These are phyloP conservation scores for Tokudaia muenninki DNA, from an alignment of 2,797 vertebrate species.

Conservation along the genomic window DNA sequence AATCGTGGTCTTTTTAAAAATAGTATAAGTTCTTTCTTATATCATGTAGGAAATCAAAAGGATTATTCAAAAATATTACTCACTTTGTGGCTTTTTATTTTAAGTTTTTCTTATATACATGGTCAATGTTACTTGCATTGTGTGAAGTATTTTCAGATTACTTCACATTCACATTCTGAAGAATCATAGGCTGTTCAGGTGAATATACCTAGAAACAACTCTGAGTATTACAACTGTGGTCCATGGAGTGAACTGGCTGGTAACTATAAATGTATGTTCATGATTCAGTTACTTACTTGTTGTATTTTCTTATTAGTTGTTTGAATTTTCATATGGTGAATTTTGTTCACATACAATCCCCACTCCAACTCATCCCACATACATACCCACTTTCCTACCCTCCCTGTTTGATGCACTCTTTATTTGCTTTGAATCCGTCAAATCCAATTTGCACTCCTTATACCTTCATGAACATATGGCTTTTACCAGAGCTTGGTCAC, in stretches of 20 bases:
- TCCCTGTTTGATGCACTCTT: not conserved
- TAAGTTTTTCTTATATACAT: not conserved
- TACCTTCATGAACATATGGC: not conserved
- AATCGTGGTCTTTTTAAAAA: not conserved
- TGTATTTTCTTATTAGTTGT: not conserved
- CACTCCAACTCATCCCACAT: not conserved
- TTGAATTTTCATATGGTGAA: not conserved
- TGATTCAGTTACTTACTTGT: not conserved
- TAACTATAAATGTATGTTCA: not conserved
- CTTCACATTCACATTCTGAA: not conserved
- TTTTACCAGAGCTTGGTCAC: not conserved
- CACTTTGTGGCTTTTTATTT: not conserved
- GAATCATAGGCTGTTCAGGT: not conserved
- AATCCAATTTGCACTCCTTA: not conserved
- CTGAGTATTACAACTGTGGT: not conserved
- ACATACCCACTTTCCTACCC: not conserved
- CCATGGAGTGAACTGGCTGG: not conserved
- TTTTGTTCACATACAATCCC: not conserved
- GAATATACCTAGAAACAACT: not conserved
- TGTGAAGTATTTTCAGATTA: not conserved
- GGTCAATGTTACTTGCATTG: conserved; percentile 15
- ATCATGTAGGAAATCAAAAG: not conserved
- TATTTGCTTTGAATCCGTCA: not conserved
- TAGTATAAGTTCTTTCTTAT: not conserved
- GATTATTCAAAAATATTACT: conserved; percentile 15